phyloP scores from a whole-genome alignment of 2,113 vertebrate species.

The Etheostoma spectabile region DNA sequence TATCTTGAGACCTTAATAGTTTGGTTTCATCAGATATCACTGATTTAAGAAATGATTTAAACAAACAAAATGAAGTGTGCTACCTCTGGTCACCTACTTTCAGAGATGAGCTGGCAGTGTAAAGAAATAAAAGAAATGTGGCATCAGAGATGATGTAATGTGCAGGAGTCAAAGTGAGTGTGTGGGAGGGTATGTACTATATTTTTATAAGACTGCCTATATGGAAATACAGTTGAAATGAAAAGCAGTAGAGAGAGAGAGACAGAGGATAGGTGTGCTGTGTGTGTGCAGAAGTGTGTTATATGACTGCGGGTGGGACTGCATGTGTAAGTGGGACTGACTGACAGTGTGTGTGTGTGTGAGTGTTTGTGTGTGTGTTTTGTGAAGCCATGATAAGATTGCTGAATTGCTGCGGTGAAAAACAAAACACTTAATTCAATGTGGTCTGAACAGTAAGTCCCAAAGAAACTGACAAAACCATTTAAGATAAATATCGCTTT shows the following conservation, averaged over 20 bases:
- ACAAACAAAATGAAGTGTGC: conserved; percentile 27
- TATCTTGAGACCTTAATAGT: conserved; percentile 2
- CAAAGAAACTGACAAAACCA: conserved; percentile 45
- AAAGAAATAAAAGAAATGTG: conserved; percentile 54
- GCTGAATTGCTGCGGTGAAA: conserved; percentile 57
- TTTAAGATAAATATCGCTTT: conserved; percentile 25
- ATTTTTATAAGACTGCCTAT: conserved; percentile 67
- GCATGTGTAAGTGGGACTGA: conserved; percentile 51
- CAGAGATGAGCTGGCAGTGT: conserved; percentile 43
- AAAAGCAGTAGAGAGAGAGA: conserved; percentile 33
- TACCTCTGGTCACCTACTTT: conserved; percentile 42
- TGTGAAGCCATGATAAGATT: conserved; percentile 62
- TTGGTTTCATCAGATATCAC: not conserved
- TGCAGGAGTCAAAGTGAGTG: conserved; percentile 75
- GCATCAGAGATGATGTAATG: conserved; percentile 80
- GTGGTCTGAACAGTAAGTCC: conserved; percentile 45
- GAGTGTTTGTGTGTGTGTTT: conserved; percentile 57
- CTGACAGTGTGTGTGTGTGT: conserved; percentile 32
- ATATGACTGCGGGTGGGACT: conserved; percentile 31
- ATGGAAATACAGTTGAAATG: conserved; percentile 49
- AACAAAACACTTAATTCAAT: conserved; percentile 57
- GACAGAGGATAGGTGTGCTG: conserved; percentile 46
- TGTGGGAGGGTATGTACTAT: conserved; percentile 71
- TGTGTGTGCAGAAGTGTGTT: conserved; percentile 48
- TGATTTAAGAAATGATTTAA: conserved; percentile 11